phyloP scores from a whole-genome alignment of 1,140 invertebrate genomes.

The Brachionus koreanus region DNA sequence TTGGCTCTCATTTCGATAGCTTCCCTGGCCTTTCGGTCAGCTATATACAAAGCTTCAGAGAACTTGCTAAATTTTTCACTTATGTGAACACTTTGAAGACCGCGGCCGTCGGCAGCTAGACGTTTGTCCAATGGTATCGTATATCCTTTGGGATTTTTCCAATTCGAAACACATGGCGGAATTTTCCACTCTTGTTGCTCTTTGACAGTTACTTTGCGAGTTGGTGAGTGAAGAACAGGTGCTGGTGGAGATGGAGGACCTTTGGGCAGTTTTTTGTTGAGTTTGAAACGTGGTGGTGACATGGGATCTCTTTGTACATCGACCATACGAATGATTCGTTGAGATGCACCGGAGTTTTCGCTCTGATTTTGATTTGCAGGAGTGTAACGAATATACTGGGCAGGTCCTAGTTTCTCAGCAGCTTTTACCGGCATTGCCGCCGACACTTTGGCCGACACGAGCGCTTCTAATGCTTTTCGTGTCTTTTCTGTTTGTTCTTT shows the following conservation, averaged over 20 bases:
- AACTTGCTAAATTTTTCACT: constrained; percentile 99
- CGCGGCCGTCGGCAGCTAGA: constrained; percentile 92
- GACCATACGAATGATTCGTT: constrained; percentile 92
- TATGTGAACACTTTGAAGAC: constrained; percentile 91
- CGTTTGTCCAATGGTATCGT: constrained; percentile 97
- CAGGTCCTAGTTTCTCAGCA: constrained; percentile 70
- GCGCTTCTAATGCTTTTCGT: constrained; percentile 54
- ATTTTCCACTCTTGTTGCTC: constrained; percentile 99
- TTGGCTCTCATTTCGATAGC: constrained; percentile 92
- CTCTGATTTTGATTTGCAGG: constrained; percentile 90
- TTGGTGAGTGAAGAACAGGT: constrained; percentile 92
- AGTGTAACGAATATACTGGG: constrained; percentile 73
- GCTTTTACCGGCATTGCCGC: constrained; percentile 86
- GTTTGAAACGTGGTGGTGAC: constrained; percentile 94
- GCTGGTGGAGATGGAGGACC: constrained; percentile 96
- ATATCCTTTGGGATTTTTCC: constrained; percentile 97
- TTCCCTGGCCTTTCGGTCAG: constrained; percentile 92
- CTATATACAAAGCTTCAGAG: constrained; percentile 93
- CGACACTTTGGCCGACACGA: constrained; percentile 61
- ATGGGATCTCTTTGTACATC: constrained; percentile 94
- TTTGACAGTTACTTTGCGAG: constrained; percentile 91
- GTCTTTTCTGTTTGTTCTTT: constrained; percentile 56
- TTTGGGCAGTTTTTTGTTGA: constrained; percentile 74
- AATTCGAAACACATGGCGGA: constrained; percentile 97
- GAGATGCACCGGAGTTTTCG: constrained; percentile 94